Percentiles rank a stretch among this genome's conserved stretches.
These are phyloP conservation scores for Chymomyza amoena DNA, from an alignment of 2,888 invertebrate species.

Conservation along the genomic window DNA sequence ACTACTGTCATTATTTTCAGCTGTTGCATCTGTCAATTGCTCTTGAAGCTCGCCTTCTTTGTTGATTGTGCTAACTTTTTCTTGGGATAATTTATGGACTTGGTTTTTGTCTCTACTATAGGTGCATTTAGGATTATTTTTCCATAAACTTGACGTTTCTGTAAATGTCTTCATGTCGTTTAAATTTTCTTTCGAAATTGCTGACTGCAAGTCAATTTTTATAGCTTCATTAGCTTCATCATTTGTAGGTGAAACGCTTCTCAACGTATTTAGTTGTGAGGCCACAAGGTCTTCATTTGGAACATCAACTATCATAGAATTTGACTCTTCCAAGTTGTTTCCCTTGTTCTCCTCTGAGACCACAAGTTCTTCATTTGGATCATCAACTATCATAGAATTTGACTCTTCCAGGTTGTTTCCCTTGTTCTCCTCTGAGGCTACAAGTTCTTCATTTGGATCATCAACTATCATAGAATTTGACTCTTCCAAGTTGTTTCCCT, in stretches of 20 bases:
- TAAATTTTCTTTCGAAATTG: neutral
- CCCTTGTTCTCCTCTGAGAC: neutral
- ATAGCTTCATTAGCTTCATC: neutral
- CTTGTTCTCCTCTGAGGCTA: neutral
- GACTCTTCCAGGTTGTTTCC: neutral
- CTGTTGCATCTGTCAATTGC: neutral
- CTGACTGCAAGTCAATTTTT: neutral
- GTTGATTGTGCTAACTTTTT: neutral
- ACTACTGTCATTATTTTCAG: neutral
- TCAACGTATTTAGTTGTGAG: neutral
- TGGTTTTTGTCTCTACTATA: no score
- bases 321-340: conserved; percentile 7
- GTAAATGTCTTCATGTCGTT: neutral
- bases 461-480: neutral
- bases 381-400: neutral
- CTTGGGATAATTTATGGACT: neutral
- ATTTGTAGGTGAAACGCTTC: neutral
- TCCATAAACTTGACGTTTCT: neutral
- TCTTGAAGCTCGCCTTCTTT: neutral
- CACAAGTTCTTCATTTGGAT: neutral
- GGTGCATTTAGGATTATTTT: no score
- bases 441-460: neutral
- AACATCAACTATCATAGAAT: neutral
- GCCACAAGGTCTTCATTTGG: neutral
- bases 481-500: conserved; percentile 6